Conservation (phyloP, 1,140 invertebrate species). For the Phymorhynchus buccinoides region DNA sequence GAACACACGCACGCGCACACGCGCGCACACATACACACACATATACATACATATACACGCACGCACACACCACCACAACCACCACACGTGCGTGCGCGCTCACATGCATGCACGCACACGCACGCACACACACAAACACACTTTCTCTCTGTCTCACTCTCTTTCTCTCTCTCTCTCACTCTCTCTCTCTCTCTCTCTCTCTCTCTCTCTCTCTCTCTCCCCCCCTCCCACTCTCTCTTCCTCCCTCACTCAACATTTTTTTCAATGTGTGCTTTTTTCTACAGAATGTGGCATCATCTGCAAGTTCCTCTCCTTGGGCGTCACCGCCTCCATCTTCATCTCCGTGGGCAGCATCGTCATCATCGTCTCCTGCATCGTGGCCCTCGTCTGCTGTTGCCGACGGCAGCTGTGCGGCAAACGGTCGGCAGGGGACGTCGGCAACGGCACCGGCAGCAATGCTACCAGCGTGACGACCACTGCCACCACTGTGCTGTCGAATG, state of each 20-base stretch:
- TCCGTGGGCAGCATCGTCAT: constrained; percentile 66
- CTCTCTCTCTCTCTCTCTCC: neutral
- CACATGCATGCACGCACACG: too few relatives aligned
- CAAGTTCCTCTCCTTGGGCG: constrained; percentile 62
- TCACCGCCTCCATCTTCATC: constrained; percentile 66
- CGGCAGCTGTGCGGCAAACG: constrained; percentile 57
- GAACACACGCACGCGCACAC: constrained; percentile 8
- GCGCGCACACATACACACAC: constrained; percentile 8
- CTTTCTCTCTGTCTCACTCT: too few relatives aligned
- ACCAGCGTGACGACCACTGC: constrained; percentile 35
- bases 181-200: constrained; percentile 1
- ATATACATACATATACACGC: constrained; percentile 5
- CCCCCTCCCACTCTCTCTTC: neutral
- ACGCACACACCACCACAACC: too few relatives aligned
- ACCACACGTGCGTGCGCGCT: too few relatives aligned
- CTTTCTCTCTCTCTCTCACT: neutral
- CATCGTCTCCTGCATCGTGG: constrained; percentile 59
- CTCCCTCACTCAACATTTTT: too few relatives aligned
- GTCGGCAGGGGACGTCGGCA: constrained; percentile 46
- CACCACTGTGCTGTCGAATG: constrained; percentile 35
- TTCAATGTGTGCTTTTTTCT: neutral
- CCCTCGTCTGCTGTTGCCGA: constrained; percentile 61
- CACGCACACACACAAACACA: too few relatives aligned
- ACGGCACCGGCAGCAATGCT: constrained; percentile 35
- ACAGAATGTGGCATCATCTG: constrained; percentile 59